Base-by-base conservation (phyloP, 2,888 invertebrate genomes). In the Drosophila multiciliata region DNA sequence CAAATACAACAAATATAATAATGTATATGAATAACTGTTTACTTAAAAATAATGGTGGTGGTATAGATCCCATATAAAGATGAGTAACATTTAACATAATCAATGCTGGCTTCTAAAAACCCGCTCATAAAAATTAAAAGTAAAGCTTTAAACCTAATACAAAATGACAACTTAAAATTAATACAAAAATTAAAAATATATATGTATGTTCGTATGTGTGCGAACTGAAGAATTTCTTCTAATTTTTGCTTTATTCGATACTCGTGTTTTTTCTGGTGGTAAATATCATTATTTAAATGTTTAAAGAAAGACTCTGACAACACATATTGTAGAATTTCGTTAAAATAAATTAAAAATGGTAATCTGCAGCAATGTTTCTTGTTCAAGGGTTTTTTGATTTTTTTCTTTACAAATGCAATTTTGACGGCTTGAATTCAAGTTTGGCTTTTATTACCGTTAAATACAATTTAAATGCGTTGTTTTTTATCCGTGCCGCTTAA, bases 81-180 rank as follows among this genome's bases (percentile, higher is more conserved):
- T 58, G 78, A 62, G 69, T 85, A 85, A 87, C 80, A 89, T 89
- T 84, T 87, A 86, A 86, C 85, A 80, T 87, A 83, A 90, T 90
- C 87, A 88, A 83, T 89, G 90, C 75, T 75, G 82, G 80, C 73
- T 84, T 53, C 32, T n/a, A 2, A 71, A 58, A 73, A 74, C 70
- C 84, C 87, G 82, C 80, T 77, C 54, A 17, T 76, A 76, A 63
- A 68, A 23, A 68, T 42, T 67, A 50, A 75, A 77, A 69, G 75
- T 87, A 87, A 87, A 87, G 87, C 89, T 87, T 86, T 88, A 83
- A 87, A 87, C 90, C 81, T 87, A 87, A 87, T 87, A 87, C 86
- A 83, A 78, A 70, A 62, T 76, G 73, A 87, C 58, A 71, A 79
- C 82, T 63, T 54, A 69, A 79, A 80, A 73, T 83, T 75, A 73